phyloP scores from a whole-genome alignment of 2,888 invertebrate genomes.

The Folsomia manolachei region DNA sequence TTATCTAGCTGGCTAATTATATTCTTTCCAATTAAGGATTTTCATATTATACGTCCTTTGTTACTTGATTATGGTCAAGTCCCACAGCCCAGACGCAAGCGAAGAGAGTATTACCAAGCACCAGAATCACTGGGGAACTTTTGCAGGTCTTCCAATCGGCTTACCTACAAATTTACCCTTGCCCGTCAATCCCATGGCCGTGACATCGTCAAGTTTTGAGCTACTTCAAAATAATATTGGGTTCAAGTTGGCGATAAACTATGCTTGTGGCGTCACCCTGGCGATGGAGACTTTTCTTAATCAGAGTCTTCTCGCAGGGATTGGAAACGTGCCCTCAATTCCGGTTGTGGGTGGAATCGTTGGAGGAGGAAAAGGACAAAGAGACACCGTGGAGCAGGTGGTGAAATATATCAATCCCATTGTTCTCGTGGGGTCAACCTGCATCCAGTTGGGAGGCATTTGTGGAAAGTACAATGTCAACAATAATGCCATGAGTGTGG shows the following conservation, averaged over 20 bases:
- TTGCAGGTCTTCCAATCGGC: no score
- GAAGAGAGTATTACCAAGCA: no score
- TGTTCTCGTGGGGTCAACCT: background rate
- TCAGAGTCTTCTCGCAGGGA: background rate
- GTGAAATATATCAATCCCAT: background rate
- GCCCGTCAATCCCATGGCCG: background rate
- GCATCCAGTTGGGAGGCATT: background rate
- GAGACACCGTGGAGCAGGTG: background rate
- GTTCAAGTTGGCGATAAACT: background rate
- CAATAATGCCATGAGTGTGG: background rate
- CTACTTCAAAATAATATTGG: background rate
- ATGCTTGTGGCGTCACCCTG: background rate
- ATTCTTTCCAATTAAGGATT: no score
- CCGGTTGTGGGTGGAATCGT: background rate
- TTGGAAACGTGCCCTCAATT: background rate
- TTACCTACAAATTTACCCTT: no score
- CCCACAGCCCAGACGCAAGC: no score
- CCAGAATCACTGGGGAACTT: no score
- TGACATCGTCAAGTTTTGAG: background rate
- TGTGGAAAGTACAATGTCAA: conserved; percentile 1
- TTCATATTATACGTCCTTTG: no score
- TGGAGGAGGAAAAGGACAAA: background rate
- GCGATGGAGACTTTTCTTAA: background rate
- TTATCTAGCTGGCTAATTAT: no score
- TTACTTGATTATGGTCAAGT: no score